phyloP scores from a whole-genome alignment of 1,140 invertebrate genomes.

The Drosophila baimaii region DNA sequence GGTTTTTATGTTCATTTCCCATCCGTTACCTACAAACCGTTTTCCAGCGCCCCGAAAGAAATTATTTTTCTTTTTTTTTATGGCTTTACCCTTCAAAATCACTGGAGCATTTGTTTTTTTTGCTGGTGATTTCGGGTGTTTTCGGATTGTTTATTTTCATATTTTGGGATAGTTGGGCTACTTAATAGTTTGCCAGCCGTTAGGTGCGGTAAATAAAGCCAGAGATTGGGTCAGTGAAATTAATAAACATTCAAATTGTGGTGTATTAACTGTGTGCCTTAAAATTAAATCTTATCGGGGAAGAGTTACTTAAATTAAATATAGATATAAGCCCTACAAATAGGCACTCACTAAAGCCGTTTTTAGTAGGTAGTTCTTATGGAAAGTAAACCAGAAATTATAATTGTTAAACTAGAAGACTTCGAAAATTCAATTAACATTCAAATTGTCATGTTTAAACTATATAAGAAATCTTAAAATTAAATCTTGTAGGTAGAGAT shows the following conservation, averaged over 20 bases:
- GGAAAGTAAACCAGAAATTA: not conserved
- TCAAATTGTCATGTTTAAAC: too few relatives aligned
- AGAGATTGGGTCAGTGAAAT: conserved; percentile 14
- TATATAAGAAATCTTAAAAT: too few relatives aligned
- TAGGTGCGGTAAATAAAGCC: not conserved
- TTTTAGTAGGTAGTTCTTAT: not conserved
- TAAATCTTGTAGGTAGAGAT: not conserved
- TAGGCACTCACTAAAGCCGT: not conserved
- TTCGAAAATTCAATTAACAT: too few relatives aligned
- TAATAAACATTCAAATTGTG: conserved; percentile 3
- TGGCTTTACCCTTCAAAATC: conserved; percentile 61
- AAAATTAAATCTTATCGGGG: not conserved
- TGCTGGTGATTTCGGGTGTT: conserved; percentile 31
- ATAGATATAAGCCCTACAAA: not conserved
- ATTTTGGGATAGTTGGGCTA: conserved; percentile 13
- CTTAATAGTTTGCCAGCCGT: conserved; percentile 16
- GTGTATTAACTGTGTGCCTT: too few relatives aligned
- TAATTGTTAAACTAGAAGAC: not conserved
- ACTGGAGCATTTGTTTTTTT: conserved; percentile 51
- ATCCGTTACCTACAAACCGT: conserved; percentile 46
- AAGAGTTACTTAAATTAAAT: not conserved
- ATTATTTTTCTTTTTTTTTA: conserved; percentile 42
- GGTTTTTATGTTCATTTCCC: conserved; percentile 47
- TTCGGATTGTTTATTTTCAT: conserved; percentile 12
- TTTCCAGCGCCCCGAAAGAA: conserved; percentile 49